Percentiles rank a stretch among this genome's conserved stretches.
phyloP scores from a whole-genome alignment of 2,888 invertebrate genomes.

The Aphidoletes aphidimyza region DNA sequence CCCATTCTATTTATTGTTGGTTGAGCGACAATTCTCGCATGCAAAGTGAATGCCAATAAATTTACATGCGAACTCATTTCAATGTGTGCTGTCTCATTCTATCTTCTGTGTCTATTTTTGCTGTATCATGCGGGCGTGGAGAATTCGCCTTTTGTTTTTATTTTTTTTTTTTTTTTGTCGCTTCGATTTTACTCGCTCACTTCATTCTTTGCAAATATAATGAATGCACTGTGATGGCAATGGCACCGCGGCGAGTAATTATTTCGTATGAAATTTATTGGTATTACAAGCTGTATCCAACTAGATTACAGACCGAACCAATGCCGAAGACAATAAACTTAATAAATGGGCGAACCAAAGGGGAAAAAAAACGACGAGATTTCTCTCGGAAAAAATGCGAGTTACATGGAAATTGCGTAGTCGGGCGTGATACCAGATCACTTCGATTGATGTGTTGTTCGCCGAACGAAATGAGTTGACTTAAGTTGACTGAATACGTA shows the following conservation, averaged over 20 bases:
- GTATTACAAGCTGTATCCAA: background rate
- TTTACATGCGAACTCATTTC: constrained; percentile 2
- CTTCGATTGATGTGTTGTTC: background rate
- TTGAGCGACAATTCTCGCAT: constrained; percentile 35
- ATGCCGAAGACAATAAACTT: constrained; percentile 14
- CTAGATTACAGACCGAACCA: background rate
- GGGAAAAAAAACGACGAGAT: too few species aligned
- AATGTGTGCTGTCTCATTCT: background rate
- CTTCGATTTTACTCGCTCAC: background rate
- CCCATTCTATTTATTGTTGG: constrained; percentile 3
- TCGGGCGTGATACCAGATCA: background rate
- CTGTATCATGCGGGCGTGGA: background rate
- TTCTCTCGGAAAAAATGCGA: background rate
- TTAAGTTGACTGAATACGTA: too few species aligned
- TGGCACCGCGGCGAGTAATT: constrained; percentile 23
- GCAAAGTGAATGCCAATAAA: constrained; percentile 54
- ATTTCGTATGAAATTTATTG: constrained; percentile 19
- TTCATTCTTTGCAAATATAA: background rate
- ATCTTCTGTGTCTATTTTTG: background rate
- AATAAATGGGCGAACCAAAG: constrained; percentile 24
- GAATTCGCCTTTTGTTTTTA: background rate
- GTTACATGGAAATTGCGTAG: constrained; percentile 31
- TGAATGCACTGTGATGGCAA: background rate
- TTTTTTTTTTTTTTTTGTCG: background rate
- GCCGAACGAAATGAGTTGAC: background rate